phyloP scores from a whole-genome alignment of 2,113 vertebrate species.

The Thymallus thymallus region DNA sequence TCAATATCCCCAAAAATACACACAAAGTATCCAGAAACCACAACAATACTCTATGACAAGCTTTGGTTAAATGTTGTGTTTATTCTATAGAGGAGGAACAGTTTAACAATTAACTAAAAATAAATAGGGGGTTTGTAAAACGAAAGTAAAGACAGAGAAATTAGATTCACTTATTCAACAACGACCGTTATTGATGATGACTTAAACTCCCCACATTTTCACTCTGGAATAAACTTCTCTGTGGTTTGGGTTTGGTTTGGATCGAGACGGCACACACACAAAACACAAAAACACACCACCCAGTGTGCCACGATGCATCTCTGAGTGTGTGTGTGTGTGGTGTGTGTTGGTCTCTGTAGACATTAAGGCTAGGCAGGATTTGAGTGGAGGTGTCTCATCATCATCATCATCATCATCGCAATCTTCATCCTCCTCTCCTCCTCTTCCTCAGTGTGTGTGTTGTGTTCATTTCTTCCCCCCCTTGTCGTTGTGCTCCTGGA shows the following conservation, averaged over 20 bases:
- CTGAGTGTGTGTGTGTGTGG: constrained; percentile 12
- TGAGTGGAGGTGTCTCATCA: not conserved
- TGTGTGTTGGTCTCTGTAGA: not conserved
- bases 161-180: constrained; percentile 55
- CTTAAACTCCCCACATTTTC: constrained; percentile 27
- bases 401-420: not conserved
- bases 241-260: not conserved
- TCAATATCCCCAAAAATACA: not conserved
- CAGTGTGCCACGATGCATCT: not conserved
- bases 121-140: constrained; percentile 56
- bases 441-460: not conserved
- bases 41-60: not conserved
- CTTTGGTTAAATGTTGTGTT: constrained; percentile 60
- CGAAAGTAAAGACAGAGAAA: constrained; percentile 40
- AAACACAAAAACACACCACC: constrained; percentile 1
- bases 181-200: constrained; percentile 35
- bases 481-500: constrained; percentile 75
- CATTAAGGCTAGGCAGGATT: not conserved
- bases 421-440: not conserved
- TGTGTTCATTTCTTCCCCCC: constrained; percentile 57
- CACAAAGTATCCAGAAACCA: not conserved
- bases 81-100: constrained; percentile 63
- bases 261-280: constrained; percentile 25
- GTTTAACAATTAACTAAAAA: constrained; percentile 36
- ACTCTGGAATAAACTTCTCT: constrained; percentile 23